These are phyloP conservation scores for Pachymerium ferrugineum DNA, from an alignment of 2,888 invertebrate species.

Conservation along the genomic window DNA sequence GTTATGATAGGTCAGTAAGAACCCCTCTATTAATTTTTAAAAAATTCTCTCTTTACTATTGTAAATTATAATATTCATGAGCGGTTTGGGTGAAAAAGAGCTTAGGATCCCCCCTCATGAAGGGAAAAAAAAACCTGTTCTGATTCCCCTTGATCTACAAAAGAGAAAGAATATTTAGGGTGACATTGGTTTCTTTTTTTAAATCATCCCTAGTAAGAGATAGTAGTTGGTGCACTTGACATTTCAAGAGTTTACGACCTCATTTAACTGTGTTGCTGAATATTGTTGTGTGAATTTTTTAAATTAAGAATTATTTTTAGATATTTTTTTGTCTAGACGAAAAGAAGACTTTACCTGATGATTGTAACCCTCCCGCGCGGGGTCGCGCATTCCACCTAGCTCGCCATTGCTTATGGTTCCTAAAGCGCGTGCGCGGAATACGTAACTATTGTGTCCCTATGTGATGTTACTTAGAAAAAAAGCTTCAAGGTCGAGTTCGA, in stretches of 20 bases:
- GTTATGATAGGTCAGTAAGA: no score
- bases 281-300: no score
- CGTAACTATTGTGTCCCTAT: not conserved
- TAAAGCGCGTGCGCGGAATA: constrained; percentile 11
- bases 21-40: not conserved
- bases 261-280: not conserved
- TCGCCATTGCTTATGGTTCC: not conserved
- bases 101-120: not conserved
- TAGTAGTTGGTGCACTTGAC: not conserved
- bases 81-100: not conserved
- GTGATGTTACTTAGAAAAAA: not conserved
- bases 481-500: not conserved
- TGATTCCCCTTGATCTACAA: constrained; percentile 2
- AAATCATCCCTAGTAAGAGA: not conserved
- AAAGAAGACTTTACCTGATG: not conserved
- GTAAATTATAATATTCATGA: constrained; percentile 11
- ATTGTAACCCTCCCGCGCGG: not conserved
- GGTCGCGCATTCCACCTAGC: not conserved
- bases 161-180: constrained; percentile 16
- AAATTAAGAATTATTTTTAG: no score
- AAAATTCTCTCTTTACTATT: not conserved
- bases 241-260: not conserved
- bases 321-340: not conserved
- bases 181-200: not conserved
- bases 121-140: not conserved